A percentile compares a stretch with the other conserved stretches of the same genome.
These are phyloP conservation scores for Rhinoptilus africanus DNA, from an alignment of 2,113 vertebrate species.

Conservation along the genomic window DNA sequence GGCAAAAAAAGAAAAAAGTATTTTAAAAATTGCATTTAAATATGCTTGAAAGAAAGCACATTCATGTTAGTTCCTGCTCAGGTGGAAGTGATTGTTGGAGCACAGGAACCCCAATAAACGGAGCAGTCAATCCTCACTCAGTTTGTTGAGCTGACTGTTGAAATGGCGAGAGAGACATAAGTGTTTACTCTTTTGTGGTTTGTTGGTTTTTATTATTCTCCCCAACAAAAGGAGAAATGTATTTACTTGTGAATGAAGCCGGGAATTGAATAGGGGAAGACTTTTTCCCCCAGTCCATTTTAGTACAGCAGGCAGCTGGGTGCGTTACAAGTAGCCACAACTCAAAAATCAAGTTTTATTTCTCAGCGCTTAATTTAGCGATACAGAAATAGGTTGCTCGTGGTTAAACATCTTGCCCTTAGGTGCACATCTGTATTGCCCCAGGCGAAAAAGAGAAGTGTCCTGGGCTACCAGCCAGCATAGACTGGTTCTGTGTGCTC, in stretches of 20 bases:
- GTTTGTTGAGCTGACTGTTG: neutral
- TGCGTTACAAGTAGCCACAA: neutral
- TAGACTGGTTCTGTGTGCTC: conserved; percentile 85
- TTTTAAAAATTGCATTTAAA: neutral
- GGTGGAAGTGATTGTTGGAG: neutral
- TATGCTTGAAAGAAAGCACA: neutral
- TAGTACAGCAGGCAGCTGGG: neutral
- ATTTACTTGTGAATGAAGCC: neutral
- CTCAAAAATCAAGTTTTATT: neutral
- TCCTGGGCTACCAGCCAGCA: conserved; percentile 80
- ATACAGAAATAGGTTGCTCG: neutral
- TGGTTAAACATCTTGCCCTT: neutral
- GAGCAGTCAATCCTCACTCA: neutral
- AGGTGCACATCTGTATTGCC: accelerated
- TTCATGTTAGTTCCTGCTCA: neutral
- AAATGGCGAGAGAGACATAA: neutral
- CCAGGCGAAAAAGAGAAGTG: neutral
- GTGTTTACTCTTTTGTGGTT: neutral
- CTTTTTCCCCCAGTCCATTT: neutral
- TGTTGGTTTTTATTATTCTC: neutral
- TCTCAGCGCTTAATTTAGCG: neutral
- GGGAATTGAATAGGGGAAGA: neutral
- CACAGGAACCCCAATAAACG: neutral
- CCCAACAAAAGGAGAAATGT: neutral
- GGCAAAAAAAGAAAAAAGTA: neutral